Evolutionary conservation across 2,888 invertebrate species (phyloP), one percentile per base, ranked within the genome.

Genomic region (Ceratothoa steindachneri): DNA sequence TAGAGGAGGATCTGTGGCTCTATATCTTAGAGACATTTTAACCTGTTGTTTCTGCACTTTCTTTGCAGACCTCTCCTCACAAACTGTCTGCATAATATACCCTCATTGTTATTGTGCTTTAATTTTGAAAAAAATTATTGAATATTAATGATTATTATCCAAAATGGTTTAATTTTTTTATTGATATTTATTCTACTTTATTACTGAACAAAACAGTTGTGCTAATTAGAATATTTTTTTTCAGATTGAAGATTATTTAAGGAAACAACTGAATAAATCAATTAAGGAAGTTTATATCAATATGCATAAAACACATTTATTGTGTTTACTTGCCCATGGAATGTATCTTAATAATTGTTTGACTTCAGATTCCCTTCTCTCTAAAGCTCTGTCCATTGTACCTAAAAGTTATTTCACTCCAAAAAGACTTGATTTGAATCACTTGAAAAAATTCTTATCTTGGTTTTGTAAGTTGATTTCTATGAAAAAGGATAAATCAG

Each of bases 301-400:
- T 52, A 71, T 93, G 83, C 96, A 97, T 83, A 95, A 95, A 88
- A 91, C 91, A 12, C 91, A 93, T 84, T 85, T 96, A 4, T 85
- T 96, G 19, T 91, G 92, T 83, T 90, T 93, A 87, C 84, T 97
- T 29, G 89, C 90, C 0, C 90, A 93, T 83, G 93, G 93, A 0
- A 89, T 91, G 82, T 89, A 88, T 83, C 86, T 94, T 31, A 85
- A 85, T 80, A 69, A 85, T 55, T 83, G 89, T 67, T 84, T 92
- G 22, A 91, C 90, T 83, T 87, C 89, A 81, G 88, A 89, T 68
- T 87, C 88, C 60, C 83, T 93, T 22, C 87, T 92, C 85, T 88
- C 88, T 24, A 85, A 89, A 28, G 89, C 89, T 0, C 84, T 94
- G 27, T 91, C 93, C 4, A 84, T 94, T 71, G 85, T 94, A 41